These are phyloP conservation scores for Malurus cyaneus DNA, from an alignment of 2,113 vertebrate genomes.

Conservation along the genomic window DNA sequence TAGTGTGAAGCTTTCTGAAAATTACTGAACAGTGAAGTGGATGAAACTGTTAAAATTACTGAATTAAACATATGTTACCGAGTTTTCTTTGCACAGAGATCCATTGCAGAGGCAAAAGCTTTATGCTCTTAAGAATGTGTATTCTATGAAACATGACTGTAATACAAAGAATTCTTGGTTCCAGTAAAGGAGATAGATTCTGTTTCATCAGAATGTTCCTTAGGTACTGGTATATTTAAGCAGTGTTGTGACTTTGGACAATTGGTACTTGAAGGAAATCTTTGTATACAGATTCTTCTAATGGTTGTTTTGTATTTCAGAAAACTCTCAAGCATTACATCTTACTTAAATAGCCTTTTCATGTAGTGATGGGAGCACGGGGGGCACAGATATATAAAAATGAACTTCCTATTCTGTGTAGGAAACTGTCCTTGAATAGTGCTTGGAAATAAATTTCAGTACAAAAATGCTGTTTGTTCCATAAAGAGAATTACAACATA, in stretches of 20 bases:
- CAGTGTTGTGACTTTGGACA: not conserved
- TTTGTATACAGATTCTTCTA: not conserved
- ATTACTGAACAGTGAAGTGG: not conserved
- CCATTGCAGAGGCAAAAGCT: not conserved
- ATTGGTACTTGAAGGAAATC: not conserved
- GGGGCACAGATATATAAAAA: not conserved
- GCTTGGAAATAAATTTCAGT: not conserved
- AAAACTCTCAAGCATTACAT: not conserved
- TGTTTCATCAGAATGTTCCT: not conserved
- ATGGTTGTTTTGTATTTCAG: not conserved
- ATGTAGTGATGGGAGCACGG: not conserved
- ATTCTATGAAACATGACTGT: not conserved
- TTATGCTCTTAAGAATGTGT: not conserved
- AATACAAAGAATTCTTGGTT: not conserved
- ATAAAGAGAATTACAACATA: not conserved
- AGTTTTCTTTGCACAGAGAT: not conserved
- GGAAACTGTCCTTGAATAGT: not conserved
- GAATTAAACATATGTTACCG: not conserved
- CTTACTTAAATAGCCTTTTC: not conserved
- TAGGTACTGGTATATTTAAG: not conserved
- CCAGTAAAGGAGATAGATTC: not conserved
- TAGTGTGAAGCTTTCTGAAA: not conserved
- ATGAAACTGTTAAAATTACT: not conserved
- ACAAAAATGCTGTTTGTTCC: not conserved
- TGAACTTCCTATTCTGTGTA: not conserved